These are phyloP conservation scores for Hirtodrosophila trivittata DNA, from an alignment of 2,888 invertebrate genomes.

Conservation along the genomic window DNA sequence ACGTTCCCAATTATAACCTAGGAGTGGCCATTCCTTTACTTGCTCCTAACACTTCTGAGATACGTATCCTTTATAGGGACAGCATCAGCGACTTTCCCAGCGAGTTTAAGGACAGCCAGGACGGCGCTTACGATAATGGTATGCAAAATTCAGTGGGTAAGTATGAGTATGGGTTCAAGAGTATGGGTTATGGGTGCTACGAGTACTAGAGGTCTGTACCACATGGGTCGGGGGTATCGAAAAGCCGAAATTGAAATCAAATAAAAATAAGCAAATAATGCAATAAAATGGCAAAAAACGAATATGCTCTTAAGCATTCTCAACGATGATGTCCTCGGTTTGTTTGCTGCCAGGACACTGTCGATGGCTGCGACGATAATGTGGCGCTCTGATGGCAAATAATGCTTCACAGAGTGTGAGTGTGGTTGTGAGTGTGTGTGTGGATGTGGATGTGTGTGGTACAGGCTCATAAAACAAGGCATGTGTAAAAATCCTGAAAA, in stretches of 20 bases:
- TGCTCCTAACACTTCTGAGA: too few species aligned
- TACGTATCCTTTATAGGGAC: slow-evolving; percentile 86
- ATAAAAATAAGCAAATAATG: slow-evolving; percentile 68
- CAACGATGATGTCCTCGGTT: slow-evolving; percentile 20
- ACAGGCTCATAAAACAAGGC: slow-evolving; percentile 52
- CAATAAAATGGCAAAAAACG: slow-evolving; percentile 55
- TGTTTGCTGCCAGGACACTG: slow-evolving; percentile 31
- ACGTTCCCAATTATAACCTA: too few species aligned
- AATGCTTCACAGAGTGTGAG: slow-evolving; percentile 24
- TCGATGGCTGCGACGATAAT: slow-evolving; percentile 48
- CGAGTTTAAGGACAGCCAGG: slow-evolving; percentile 86
- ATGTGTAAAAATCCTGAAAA: slow-evolving; percentile 29
- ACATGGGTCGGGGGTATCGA: slow-evolving; percentile 36
- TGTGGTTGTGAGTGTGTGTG: background rate
- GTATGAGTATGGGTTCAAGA: slow-evolving; percentile 41
- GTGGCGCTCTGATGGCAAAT: slow-evolving; percentile 56
- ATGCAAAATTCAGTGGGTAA: slow-evolving; percentile 88
- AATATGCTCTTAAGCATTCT: slow-evolving; percentile 35
- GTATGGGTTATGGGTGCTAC: background rate
- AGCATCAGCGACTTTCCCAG: slow-evolving; percentile 89
- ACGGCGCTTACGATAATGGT: slow-evolving; percentile 87
- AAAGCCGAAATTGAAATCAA: slow-evolving; percentile 60
- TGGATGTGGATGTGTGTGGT: slow-evolving; percentile 3
- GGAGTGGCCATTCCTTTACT: too few species aligned
- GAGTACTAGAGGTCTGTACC: slow-evolving; percentile 13